Conservation (phyloP, 2,888 invertebrate genomes). For the Clunio marinus region DNA sequence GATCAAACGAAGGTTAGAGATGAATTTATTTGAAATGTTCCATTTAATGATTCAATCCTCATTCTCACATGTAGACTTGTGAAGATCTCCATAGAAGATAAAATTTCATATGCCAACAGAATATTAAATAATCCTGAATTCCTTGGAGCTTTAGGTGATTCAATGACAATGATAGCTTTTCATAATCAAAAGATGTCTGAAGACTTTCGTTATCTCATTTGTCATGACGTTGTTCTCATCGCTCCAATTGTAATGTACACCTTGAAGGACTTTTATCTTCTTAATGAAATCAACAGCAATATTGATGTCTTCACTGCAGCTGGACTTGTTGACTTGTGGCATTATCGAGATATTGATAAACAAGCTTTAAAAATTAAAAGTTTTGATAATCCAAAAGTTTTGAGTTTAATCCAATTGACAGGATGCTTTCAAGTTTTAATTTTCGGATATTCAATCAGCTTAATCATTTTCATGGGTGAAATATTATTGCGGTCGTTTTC, state of each 20-base stretch:
- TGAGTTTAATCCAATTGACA: too few relatives aligned
- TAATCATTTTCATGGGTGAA: background rate
- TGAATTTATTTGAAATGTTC: too few relatives aligned
- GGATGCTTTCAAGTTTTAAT: background rate
- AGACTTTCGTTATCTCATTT: background rate
- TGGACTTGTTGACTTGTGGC: conserved; percentile 27
- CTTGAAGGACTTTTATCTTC: background rate
- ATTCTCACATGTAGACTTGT: too few relatives aligned
- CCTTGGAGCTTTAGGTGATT: too few relatives aligned
- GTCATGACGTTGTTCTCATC: background rate
- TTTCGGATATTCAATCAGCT: background rate
- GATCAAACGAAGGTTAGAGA: background rate
- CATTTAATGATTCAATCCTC: too few relatives aligned
- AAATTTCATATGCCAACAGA: too few relatives aligned
- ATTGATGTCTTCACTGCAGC: background rate
- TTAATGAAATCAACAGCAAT: conserved; percentile 7
- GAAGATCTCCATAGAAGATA: too few relatives aligned
- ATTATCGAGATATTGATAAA: background rate
- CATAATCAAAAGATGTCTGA: background rate
- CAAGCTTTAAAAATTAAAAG: background rate
- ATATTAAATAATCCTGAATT: too few relatives aligned
- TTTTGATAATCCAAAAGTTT: background rate
- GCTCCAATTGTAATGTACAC: conserved; percentile 17
- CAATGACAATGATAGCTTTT: too few relatives aligned
- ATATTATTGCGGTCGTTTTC: background rate